Conservation (phyloP, 2,113 vertebrate genomes). For the Heliornis fulica region DNA sequence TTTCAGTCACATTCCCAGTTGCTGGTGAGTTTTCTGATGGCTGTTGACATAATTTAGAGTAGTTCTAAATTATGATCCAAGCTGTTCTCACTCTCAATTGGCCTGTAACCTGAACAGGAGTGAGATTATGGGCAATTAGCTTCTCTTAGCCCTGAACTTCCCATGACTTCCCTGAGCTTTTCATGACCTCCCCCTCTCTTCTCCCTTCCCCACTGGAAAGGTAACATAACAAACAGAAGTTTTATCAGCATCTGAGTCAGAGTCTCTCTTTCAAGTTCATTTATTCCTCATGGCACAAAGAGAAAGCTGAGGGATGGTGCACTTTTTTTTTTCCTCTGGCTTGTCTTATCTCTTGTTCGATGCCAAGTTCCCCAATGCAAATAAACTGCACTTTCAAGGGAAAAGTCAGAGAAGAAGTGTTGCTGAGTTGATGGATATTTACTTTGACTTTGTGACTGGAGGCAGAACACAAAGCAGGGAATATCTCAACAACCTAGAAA, state of each 20-base stretch:
- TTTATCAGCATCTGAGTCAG: neutral
- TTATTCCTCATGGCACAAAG: neutral
- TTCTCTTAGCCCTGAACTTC: neutral
- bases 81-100: neutral
- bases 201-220: neutral
- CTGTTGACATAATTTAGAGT: neutral
- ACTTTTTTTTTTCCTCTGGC: neutral
- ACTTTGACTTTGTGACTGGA: constrained; percentile 30
- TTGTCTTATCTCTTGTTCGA: neutral
- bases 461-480: neutral
- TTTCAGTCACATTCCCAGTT: neutral
- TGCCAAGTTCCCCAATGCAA: neutral
- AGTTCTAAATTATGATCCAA: neutral
- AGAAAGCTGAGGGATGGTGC: neutral
- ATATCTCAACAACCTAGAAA: neutral
- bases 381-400: constrained; percentile 14
- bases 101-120: neutral
- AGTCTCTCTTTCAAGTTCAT: neutral
- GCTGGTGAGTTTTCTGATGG: neutral
- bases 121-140: neutral
- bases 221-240: neutral
- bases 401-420: neutral
- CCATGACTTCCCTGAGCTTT: accelerated
- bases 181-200: too few species aligned
- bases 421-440: constrained; percentile 18